Conservation (phyloP, 2,797 vertebrate genomes). For the Tamandua tetradactyla region DNA sequence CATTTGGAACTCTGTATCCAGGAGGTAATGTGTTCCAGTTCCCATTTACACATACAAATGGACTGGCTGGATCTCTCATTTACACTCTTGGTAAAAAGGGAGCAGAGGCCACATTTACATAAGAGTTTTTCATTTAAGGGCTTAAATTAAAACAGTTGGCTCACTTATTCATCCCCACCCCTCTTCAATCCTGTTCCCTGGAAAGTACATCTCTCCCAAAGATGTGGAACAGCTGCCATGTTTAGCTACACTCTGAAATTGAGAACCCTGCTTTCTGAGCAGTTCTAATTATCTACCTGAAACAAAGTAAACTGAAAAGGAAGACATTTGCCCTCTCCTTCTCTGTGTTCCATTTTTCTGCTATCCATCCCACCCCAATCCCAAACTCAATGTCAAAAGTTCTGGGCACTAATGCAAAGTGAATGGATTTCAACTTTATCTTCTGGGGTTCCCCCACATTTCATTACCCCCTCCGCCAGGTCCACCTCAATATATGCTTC, state of each 20-base stretch:
- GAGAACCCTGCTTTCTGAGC: constrained; percentile 13
- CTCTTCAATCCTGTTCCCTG: constrained; percentile 36
- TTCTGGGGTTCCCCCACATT: neutral
- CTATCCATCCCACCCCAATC: neutral
- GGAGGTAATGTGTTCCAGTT: constrained; percentile 29
- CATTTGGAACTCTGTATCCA: constrained; percentile 50
- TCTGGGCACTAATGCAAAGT: constrained; percentile 28
- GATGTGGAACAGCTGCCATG: neutral
- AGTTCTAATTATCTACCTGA: constrained; percentile 44
- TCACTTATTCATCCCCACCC: constrained; percentile 5
- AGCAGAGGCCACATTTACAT: constrained; percentile 3
- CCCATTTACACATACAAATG: neutral
- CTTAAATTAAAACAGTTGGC: constrained; percentile 24
- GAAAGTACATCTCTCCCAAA: constrained; percentile 40
- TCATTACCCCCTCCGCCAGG: neutral
- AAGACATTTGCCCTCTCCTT: constrained; percentile 44
- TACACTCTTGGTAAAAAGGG: constrained; percentile 16
- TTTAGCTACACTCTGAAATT: constrained; percentile 10
- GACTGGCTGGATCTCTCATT: constrained; percentile 51
- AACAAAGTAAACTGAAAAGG: constrained; percentile 64
- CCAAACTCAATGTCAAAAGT: constrained; percentile 5
- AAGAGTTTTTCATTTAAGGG: constrained; percentile 24
- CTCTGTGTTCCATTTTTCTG: neutral
- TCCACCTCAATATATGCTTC: neutral
- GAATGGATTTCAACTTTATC: neutral